Percentiles rank a stretch among this genome's conserved stretches.
Evolutionary conservation across 2,888 invertebrate species (phyloP).

Genomic region (Rhagophthalmus giganteus): DNA sequence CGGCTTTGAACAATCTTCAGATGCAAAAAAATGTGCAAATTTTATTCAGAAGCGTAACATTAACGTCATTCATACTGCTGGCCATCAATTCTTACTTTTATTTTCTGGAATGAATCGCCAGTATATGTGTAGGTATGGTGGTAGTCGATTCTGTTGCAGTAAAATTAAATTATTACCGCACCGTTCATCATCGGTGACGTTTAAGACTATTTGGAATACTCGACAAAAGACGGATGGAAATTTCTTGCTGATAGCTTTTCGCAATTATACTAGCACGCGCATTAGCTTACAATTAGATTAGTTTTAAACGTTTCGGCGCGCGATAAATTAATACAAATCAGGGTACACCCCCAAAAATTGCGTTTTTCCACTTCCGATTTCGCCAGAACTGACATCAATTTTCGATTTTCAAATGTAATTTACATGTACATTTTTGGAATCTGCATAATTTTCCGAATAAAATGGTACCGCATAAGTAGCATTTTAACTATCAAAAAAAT

Average conservation of each 20-base stretch:
- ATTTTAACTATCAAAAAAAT: too few species aligned
- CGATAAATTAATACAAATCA: not conserved
- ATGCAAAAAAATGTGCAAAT: conserved; percentile 2
- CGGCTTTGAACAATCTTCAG: too few species aligned
- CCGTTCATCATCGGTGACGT: conserved; percentile 46
- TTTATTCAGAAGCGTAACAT: conserved; percentile 15
- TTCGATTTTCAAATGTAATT: too few species aligned
- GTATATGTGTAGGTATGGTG: conserved; percentile 7
- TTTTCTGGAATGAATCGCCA: conserved; percentile 25
- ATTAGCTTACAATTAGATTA: not conserved
- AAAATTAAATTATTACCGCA: conserved; percentile 44
- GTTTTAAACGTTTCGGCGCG: not conserved
- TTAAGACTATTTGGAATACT: conserved; percentile 42
- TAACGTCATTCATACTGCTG: conserved; percentile 17
- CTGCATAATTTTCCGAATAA: too few species aligned
- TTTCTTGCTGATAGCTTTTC: conserved; percentile 38
- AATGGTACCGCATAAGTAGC: too few species aligned
- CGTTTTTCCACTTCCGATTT: too few species aligned
- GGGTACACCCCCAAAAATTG: too few species aligned
- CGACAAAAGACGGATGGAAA: conserved; percentile 43
- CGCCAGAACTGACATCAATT: too few species aligned
- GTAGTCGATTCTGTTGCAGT: conserved; percentile 31
- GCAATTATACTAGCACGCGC: conserved; percentile 14
- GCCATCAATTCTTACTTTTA: conserved; percentile 23
- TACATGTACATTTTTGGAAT: too few species aligned